Conservation (phyloP, 2,797 vertebrate genomes). For the Jordanella pulchra region DNA sequence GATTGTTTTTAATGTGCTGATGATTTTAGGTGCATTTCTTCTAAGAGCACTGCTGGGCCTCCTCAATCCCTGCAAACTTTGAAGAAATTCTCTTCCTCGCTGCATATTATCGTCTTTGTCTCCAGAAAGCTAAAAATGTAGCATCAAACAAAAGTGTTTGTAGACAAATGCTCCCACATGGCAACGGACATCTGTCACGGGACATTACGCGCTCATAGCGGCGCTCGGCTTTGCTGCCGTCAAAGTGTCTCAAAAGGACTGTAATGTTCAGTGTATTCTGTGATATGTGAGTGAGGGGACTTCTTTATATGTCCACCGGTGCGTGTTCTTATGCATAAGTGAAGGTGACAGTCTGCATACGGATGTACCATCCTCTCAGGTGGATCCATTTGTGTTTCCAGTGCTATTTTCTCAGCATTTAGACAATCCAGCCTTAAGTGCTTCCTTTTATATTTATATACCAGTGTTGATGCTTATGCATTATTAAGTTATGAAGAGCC, state of each 20-base stretch:
- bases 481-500: constrained; percentile 79
- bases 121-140: constrained; percentile 51
- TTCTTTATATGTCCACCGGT: constrained; percentile 27
- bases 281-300: constrained; percentile 27
- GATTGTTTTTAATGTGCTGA: constrained; percentile 43
- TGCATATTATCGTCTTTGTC: constrained; percentile 40
- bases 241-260: constrained; percentile 44
- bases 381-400: constrained; percentile 43
- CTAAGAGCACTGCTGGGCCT: constrained; percentile 32
- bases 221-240: constrained; percentile 36
- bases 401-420: constrained; percentile 62
- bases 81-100: constrained; percentile 43
- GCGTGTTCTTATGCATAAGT: constrained; percentile 30
- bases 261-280: constrained; percentile 39
- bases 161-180: constrained; percentile 64
- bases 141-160: constrained; percentile 57
- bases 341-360: constrained; percentile 59
- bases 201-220: constrained; percentile 47
- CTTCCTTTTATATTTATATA: constrained; percentile 76
- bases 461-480: constrained; percentile 71
- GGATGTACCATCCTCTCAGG: constrained; percentile 39
- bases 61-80: constrained; percentile 52
- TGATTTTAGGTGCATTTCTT: constrained; percentile 47
- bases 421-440: constrained; percentile 73
- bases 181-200: constrained; percentile 58